Conservation (phyloP, 2,113 vertebrate species). For the Arizona elegans region DNA sequence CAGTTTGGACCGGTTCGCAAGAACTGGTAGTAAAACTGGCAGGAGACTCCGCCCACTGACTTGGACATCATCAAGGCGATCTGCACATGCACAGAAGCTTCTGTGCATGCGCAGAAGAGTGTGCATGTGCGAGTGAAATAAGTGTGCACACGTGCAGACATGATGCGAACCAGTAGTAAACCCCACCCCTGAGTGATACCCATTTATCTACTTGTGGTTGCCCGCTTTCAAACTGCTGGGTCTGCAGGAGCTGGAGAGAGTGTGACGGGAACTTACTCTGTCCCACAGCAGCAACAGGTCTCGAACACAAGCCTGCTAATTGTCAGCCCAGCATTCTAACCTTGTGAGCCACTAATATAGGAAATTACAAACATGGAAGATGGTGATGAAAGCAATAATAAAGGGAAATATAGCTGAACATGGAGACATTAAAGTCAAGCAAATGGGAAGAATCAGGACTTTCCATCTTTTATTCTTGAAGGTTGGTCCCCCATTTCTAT, state of each 20-base stretch:
- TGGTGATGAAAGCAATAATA: not conserved
- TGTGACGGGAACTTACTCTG: not conserved
- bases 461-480: not conserved
- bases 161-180: too few species aligned
- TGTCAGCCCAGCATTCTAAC: not conserved
- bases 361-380: not conserved
- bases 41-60: too few species aligned
- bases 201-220: not conserved
- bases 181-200: not conserved
- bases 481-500: too few species aligned
- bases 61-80: too few species aligned
- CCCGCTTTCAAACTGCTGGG: not conserved
- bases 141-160: too few species aligned
- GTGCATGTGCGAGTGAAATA: too few species aligned
- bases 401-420: not conserved
- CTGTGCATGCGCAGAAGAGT: too few species aligned
- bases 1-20: too few species aligned
- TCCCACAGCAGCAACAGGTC: not conserved
- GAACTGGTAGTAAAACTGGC: too few species aligned
- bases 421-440: not conserved
- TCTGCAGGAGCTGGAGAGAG: not conserved
- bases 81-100: too few species aligned
- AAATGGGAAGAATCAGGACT: not conserved
- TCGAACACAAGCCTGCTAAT: not conserved
- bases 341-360: not conserved